phyloP scores from a whole-genome alignment of 1,140 invertebrate genomes.

The Hylaeus volcanicus region DNA sequence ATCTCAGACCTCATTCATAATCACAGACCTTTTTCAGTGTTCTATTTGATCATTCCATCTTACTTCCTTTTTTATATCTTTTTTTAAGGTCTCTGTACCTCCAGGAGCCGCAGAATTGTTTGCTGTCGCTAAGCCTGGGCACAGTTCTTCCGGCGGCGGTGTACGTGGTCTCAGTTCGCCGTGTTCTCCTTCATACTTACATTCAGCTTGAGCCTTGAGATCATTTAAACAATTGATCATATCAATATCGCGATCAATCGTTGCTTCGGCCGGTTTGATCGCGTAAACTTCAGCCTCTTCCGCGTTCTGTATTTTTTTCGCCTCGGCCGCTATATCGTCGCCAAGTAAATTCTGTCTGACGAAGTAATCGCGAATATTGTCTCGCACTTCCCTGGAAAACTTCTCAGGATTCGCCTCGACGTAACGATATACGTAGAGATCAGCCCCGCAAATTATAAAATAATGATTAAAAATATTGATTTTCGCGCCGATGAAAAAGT shows the following conservation, averaged over 20 bases:
- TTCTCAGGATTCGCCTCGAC: slow-evolving; percentile 86
- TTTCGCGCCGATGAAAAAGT: slow-evolving; percentile 85
- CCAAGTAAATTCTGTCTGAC: slow-evolving; percentile 61
- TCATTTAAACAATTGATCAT: slow-evolving; percentile 1
- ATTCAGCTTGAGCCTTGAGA: slow-evolving; percentile 6
- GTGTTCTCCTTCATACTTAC: slow-evolving; percentile 27
- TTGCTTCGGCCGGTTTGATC: background rate
- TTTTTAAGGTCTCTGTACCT: background rate
- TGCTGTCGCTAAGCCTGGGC: slow-evolving; percentile 13
- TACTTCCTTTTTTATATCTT: slow-evolving; percentile 24
- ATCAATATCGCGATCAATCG: background rate
- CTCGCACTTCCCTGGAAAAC: slow-evolving; percentile 83
- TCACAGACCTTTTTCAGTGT: background rate
- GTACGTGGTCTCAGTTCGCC: slow-evolving; percentile 16
- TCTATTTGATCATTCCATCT: slow-evolving; percentile 36
- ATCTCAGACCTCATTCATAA: background rate
- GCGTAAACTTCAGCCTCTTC: background rate
- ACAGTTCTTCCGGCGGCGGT: slow-evolving; percentile 29
- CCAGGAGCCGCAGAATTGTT: background rate
- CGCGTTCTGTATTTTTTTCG: slow-evolving; percentile 15
- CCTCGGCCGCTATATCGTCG: slow-evolving; percentile 37
- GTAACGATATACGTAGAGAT: slow-evolving; percentile 86
- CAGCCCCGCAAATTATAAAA: slow-evolving; percentile 85
- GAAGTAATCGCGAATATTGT: slow-evolving; percentile 84
- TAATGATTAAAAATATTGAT: slow-evolving; percentile 85